phyloP scores from a whole-genome alignment of 1,140 invertebrate species.

The Dreissena polymorpha region DNA sequence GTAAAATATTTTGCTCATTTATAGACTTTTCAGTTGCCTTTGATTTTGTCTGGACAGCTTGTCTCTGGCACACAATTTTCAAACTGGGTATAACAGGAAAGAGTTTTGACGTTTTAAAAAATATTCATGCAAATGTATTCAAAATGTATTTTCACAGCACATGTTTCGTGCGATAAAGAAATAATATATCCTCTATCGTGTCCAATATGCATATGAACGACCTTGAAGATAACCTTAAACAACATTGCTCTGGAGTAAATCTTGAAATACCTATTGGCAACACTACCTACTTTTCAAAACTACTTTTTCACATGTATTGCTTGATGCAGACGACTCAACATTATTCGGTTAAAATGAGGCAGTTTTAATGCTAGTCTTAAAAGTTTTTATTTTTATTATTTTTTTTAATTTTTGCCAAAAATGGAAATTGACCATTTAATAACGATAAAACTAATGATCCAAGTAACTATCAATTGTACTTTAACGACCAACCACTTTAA shows the following conservation, averaged over 20 bases:
- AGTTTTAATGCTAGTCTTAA: neutral
- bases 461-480: neutral
- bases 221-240: neutral
- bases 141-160: neutral
- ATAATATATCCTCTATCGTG: slow-evolving; percentile 21
- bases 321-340: slow-evolving; percentile 29
- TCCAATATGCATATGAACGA: slow-evolving; percentile 21
- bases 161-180: neutral
- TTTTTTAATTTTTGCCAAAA: neutral
- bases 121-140: neutral
- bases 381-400: neutral
- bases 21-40: too few species aligned
- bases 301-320: slow-evolving; percentile 20
- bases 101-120: neutral
- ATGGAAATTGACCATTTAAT: slow-evolving; percentile 19
- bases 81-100: neutral
- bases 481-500: neutral
- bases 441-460: neutral
- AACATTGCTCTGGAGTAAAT: neutral
- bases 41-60: too few species aligned
- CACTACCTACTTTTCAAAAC: slow-evolving; percentile 1
- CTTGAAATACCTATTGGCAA: neutral
- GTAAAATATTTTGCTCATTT: too few species aligned
- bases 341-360: neutral
- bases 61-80: too few species aligned